These are phyloP conservation scores for Tetrao urogallus DNA, from an alignment of 2,113 vertebrate genomes.

Conservation along the genomic window DNA sequence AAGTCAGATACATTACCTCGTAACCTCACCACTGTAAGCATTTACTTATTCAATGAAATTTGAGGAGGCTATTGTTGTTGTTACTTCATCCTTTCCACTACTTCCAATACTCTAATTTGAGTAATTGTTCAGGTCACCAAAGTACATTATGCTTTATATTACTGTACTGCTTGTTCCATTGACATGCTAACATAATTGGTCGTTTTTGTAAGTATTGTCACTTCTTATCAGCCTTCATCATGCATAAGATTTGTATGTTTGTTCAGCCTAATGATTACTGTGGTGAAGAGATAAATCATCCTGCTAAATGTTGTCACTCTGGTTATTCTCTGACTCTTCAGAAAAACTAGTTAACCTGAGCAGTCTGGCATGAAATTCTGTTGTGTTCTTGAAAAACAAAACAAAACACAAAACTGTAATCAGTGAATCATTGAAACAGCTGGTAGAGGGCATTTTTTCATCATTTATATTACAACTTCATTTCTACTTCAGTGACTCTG, in stretches of 20 bases:
- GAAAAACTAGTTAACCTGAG: constrained; percentile 32
- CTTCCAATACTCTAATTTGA: background rate
- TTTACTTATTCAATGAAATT: background rate
- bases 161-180: background rate
- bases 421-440: constrained; percentile 18
- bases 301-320: background rate
- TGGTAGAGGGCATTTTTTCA: background rate
- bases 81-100: background rate
- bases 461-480: constrained; percentile 9
- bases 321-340: background rate
- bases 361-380: constrained; percentile 23
- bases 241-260: background rate
- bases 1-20: background rate
- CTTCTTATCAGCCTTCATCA: background rate
- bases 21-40: accelerated
- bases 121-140: accelerated
- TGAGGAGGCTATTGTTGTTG: background rate
- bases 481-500: background rate
- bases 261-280: background rate
- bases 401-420: background rate
- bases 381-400: background rate
- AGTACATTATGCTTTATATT: background rate
- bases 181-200: background rate
- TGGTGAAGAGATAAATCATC: background rate
- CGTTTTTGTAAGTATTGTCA: background rate